A percentile compares a stretch with the other conserved stretches of the same genome.
Evolutionary conservation across 2,113 vertebrate species (phyloP).

Genomic region (Atractosteus spatula): DNA sequence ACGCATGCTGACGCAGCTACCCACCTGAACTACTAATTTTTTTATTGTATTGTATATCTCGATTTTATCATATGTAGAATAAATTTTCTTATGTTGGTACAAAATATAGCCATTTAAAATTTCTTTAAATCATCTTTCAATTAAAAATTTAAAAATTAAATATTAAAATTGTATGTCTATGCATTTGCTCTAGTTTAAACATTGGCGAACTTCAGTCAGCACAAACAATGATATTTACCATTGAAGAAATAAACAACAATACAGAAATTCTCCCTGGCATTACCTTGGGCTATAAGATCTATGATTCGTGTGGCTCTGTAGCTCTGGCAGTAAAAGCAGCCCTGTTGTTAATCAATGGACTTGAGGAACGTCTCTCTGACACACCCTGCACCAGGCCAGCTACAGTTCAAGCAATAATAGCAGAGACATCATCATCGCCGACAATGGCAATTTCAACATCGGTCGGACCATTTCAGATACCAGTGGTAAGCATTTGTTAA

Average conservation of each 20-base stretch:
- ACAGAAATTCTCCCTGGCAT: constrained; percentile 40
- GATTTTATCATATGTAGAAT: too few relatives aligned
- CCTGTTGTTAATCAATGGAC: constrained; percentile 41
- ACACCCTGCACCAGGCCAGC: constrained; percentile 27
- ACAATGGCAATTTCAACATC: constrained; percentile 43
- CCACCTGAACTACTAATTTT: too few relatives aligned
- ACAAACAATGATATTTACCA: constrained; percentile 49
- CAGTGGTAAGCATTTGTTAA: constrained; percentile 35
- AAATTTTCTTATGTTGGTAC: too few relatives aligned
- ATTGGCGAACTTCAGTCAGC: constrained; percentile 46
- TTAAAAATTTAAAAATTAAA: too few relatives aligned
- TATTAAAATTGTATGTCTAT: too few relatives aligned
- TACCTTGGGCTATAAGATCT: constrained; percentile 46
- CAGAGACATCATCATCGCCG: constrained; percentile 45
- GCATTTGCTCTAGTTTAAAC: constrained; percentile 35
- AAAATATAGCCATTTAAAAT: too few relatives aligned
- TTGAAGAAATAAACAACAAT: constrained; percentile 47
- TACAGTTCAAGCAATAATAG: constrained; percentile 43
- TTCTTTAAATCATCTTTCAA: too few relatives aligned
- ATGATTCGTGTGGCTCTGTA: constrained; percentile 43
- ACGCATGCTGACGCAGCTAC: too few relatives aligned
- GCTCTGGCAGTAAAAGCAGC: constrained; percentile 43
- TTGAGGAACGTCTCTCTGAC: constrained; percentile 10
- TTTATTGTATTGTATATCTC: too few relatives aligned
- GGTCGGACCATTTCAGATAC: constrained; percentile 40